Evolutionary conservation across 2,888 invertebrate species (phyloP).

Genomic region (Petrolisthes manimaculis): DNA sequence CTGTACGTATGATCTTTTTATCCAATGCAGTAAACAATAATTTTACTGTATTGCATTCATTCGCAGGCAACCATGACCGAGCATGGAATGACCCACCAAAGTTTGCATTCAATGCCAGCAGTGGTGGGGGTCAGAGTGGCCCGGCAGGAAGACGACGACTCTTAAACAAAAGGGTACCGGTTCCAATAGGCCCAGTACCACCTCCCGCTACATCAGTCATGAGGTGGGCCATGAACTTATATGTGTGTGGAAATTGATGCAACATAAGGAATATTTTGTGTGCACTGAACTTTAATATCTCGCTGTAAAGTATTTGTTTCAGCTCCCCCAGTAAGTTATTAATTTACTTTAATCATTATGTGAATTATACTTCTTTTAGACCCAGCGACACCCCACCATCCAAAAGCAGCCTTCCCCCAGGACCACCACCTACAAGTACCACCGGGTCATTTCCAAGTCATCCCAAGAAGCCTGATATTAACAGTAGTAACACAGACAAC

Average conservation of each 20-base stretch:
- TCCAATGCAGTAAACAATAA: too few relatives aligned
- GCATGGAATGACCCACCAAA: conserved; percentile 64
- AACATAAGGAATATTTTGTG: too few relatives aligned
- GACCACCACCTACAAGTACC: conserved; percentile 1
- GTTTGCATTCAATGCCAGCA: conserved; percentile 44
- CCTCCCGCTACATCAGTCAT: not conserved
- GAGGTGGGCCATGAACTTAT: not conserved
- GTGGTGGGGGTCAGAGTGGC: not conserved
- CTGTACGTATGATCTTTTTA: too few relatives aligned
- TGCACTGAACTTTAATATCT: too few relatives aligned
- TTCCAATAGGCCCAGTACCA: conserved; percentile 38
- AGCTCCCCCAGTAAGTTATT: conserved; percentile 4
- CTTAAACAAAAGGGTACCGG: conserved; percentile 59
- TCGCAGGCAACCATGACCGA: conserved; percentile 55
- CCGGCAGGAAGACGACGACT: conserved; percentile 41
- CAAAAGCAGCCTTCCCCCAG: conserved; percentile 15
- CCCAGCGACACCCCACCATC: conserved; percentile 25
- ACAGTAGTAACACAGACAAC: not conserved
- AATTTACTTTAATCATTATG: not conserved
- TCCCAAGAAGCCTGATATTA: not conserved
- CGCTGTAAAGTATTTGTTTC: not conserved
- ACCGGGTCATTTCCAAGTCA: not conserved
- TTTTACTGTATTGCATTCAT: not conserved
- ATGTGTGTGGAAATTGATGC: too few relatives aligned
- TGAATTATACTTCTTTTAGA: not conserved